These are phyloP conservation scores for Chaetogeoica ovagalla DNA, from an alignment of 2,888 invertebrate genomes.

Conservation along the genomic window DNA sequence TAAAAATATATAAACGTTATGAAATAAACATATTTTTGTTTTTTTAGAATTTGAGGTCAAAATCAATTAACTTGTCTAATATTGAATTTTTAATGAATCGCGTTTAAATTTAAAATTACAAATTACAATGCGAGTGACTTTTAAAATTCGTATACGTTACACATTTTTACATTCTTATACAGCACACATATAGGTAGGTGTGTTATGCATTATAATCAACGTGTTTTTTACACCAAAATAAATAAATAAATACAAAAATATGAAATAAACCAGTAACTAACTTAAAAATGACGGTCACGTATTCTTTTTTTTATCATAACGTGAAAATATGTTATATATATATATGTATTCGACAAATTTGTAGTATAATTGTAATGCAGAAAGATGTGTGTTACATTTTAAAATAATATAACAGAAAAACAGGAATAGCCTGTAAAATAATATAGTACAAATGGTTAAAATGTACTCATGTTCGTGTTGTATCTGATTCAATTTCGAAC, in stretches of 20 bases:
- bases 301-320: slow-evolving; percentile 2
- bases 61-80: too few relatives aligned
- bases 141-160: neutral
- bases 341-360: neutral
- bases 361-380: neutral
- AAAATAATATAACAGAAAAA: neutral
- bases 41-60: too few relatives aligned
- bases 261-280: slow-evolving; percentile 28
- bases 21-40: too few relatives aligned
- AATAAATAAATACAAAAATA: neutral
- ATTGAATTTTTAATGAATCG: too few relatives aligned
- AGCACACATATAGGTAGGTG: neutral
- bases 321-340: neutral
- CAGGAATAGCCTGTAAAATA: neutral
- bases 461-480: neutral
- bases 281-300: slow-evolving; percentile 33
- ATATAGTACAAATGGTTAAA: neutral
- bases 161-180: neutral
- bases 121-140: too few relatives aligned
- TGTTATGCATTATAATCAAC: slow-evolving; percentile 1
- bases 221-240: slow-evolving; percentile 1
- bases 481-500: neutral
- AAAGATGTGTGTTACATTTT: neutral
- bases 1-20: too few relatives aligned
- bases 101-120: too few relatives aligned